A percentile compares a stretch with the other conserved stretches of the same genome.
Conservation (phyloP, 1,140 invertebrate genomes). For the Trachymyrmex septentrionalis region DNA sequence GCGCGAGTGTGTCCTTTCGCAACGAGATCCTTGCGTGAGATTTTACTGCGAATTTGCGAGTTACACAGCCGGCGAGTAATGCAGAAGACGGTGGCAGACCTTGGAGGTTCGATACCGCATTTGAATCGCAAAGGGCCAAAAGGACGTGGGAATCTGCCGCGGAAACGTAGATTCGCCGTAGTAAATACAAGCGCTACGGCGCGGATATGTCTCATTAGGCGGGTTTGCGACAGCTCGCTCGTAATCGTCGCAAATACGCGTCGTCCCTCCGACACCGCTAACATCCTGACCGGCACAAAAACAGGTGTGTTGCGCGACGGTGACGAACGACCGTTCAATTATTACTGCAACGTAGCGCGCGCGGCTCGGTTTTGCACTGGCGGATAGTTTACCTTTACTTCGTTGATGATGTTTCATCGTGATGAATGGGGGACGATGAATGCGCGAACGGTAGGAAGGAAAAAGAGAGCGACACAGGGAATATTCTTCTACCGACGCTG, state of each 20-base stretch:
- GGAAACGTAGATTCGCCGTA: not conserved
- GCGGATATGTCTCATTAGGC: conserved; percentile 42
- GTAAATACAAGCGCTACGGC: not conserved
- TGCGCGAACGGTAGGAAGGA: not conserved
- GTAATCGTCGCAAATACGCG: conserved; percentile 32
- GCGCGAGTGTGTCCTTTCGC: not conserved
- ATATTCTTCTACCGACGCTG: not conserved
- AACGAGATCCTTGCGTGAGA: conserved; percentile 27
- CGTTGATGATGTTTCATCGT: conserved; percentile 59
- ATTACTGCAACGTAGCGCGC: conserved; percentile 29
- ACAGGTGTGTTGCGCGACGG: not conserved
- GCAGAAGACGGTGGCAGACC: not conserved
- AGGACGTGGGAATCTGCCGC: not conserved
- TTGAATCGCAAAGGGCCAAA: conserved; percentile 17
- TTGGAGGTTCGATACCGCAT: not conserved
- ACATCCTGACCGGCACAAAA: conserved; percentile 23
- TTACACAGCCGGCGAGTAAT: not conserved
- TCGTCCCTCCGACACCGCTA: not conserved
- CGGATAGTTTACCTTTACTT: conserved; percentile 42
- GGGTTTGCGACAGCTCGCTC: not conserved
- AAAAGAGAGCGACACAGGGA: not conserved
- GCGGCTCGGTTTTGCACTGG: conserved; percentile 9
- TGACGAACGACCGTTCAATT: conserved; percentile 52
- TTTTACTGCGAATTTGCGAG: conserved; percentile 29
- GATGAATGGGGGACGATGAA: conserved; percentile 43